A percentile compares a stretch with the other conserved stretches of the same genome.
Conservation (phyloP, 2,888 invertebrate species). For the Griposia aprilina region DNA sequence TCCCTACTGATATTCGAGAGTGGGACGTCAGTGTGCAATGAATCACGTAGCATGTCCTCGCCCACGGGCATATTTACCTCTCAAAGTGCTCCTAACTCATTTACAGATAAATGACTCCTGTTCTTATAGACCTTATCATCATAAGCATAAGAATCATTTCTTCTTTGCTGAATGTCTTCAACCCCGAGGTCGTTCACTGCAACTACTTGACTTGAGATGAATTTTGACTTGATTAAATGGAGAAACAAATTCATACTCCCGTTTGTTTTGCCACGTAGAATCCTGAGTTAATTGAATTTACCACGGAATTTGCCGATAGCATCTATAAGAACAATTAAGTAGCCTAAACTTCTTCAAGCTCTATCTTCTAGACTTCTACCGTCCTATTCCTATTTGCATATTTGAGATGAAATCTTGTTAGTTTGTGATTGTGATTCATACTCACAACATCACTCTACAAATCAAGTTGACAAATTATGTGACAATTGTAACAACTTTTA, state of each 20-base stretch:
- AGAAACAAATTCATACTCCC: slow-evolving; percentile 64
- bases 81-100: slow-evolving; percentile 77
- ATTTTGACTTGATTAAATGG: slow-evolving; percentile 71
- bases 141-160: slow-evolving; percentile 70
- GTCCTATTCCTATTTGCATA: slow-evolving; percentile 29
- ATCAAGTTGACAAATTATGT: slow-evolving; percentile 35
- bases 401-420: slow-evolving; percentile 23
- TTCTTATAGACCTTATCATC: slow-evolving; percentile 72
- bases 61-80: slow-evolving; percentile 85
- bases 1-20: slow-evolving; percentile 73
- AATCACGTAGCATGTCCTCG: slow-evolving; percentile 84
- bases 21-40: slow-evolving; percentile 82
- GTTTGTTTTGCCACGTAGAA: slow-evolving; percentile 17
- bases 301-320: slow-evolving; percentile 1
- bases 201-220: slow-evolving; percentile 72
- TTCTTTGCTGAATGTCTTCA: slow-evolving; percentile 53
- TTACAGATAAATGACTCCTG: slow-evolving; percentile 65
- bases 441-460: slow-evolving; percentile 21
- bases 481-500: slow-evolving; percentile 60
- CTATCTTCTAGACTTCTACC: slow-evolving; percentile 22
- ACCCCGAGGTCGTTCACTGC: slow-evolving; percentile 81
- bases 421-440: slow-evolving; percentile 26
- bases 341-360: neutral
- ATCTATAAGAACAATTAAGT: neutral
- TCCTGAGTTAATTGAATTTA: slow-evolving; percentile 36